Conservation (phyloP, 2,113 vertebrate genomes). For the Megaceryle torquata region DNA sequence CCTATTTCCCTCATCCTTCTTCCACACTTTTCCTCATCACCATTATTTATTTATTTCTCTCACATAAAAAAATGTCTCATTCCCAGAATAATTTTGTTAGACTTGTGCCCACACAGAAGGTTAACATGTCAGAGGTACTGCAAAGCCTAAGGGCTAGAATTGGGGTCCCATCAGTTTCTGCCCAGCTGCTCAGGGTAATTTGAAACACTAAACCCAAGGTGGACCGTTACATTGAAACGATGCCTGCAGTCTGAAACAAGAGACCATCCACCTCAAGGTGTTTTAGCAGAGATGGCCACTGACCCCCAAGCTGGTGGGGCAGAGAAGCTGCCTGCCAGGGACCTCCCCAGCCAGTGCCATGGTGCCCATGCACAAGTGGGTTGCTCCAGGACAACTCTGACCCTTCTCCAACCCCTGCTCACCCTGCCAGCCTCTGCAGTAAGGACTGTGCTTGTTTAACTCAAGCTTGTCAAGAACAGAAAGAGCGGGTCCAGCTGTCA, state of each 20-base stretch:
- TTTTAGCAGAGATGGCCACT: background rate
- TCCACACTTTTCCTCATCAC: background rate
- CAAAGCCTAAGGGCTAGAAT: background rate
- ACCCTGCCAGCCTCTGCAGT: background rate
- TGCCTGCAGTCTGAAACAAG: background rate
- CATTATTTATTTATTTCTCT: background rate
- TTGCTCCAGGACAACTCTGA: background rate
- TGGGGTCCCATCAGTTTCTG: background rate
- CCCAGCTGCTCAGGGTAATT: background rate
- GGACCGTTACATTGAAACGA: background rate
- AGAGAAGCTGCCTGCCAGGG: background rate
- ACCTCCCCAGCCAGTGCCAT: background rate
- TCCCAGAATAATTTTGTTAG: background rate
- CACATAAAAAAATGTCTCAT: background rate
- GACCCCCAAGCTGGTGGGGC: background rate
- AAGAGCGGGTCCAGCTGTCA: background rate
- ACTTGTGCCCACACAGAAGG: background rate
- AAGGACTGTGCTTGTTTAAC: background rate
- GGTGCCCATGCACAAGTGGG: rapidly evolving
- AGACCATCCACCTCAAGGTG: background rate
- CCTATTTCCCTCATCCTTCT: background rate
- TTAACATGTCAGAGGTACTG: background rate
- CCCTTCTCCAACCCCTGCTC: background rate
- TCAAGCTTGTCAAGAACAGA: background rate
- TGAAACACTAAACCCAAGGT: background rate